A percentile compares a stretch with the other conserved stretches of the same genome.
Conservation (phyloP, 2,888 invertebrate species). For the Drosophila stalkeri region DNA sequence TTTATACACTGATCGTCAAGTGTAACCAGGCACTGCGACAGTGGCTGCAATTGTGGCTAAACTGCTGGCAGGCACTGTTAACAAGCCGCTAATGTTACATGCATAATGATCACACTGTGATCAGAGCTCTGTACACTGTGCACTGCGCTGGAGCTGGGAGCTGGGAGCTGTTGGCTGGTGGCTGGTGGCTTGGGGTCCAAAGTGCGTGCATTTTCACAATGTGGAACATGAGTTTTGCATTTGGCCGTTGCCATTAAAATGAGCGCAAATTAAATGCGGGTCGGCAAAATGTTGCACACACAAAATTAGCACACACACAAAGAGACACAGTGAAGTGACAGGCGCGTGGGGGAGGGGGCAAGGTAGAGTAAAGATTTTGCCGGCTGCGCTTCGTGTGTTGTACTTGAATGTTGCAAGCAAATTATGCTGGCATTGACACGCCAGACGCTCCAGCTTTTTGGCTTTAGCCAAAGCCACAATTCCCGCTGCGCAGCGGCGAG, state of each 20-base stretch:
- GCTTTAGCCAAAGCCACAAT: constrained; percentile 26
- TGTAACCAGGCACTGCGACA: constrained; percentile 9
- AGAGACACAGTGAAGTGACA: constrained; percentile 18
- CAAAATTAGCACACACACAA: constrained; percentile 77
- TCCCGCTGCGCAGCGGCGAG: constrained; percentile 47
- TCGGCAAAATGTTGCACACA: constrained; percentile 72
- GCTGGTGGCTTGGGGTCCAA: constrained; percentile 34
- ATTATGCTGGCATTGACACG: constrained; percentile 83
- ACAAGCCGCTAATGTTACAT: constrained; percentile 60
- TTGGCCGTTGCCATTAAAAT: constrained; percentile 78
- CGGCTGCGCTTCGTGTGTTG: constrained; percentile 52
- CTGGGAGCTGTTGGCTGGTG: background rate
- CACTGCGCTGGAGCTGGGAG: background rate
- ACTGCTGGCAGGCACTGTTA: constrained; percentile 59
- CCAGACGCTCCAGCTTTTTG: constrained; percentile 51
- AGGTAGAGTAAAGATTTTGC: constrained; percentile 21
- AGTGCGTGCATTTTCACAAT: constrained; percentile 70
- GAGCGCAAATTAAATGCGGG: constrained; percentile 83
- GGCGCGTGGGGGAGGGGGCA: background rate
- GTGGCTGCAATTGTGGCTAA: constrained; percentile 27
- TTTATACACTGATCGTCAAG: constrained; percentile 35
- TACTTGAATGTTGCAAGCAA: constrained; percentile 73
- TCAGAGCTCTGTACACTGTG: background rate
- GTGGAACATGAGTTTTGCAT: constrained; percentile 81
- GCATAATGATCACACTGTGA: constrained; percentile 20